Conservation (phyloP, 1,140 invertebrate genomes). For the Heliconius nattereri region DNA sequence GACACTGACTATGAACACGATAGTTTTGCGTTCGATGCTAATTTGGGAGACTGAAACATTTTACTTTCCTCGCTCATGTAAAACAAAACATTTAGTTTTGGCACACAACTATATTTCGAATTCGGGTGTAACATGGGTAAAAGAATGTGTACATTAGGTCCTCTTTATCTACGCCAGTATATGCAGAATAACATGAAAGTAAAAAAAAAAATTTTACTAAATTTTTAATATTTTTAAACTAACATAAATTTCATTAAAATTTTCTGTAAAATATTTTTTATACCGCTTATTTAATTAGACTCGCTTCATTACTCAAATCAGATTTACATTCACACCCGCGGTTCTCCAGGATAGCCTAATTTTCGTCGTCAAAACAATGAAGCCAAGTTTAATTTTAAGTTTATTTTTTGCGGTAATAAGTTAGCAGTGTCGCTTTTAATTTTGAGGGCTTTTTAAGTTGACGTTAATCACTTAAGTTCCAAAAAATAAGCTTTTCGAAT, state of each 20-base stretch:
- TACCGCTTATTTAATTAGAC: conserved; percentile 53
- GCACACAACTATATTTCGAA: too few relatives aligned
- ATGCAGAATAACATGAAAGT: too few relatives aligned
- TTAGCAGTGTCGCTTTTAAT: conserved; percentile 30
- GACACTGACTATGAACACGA: too few relatives aligned
- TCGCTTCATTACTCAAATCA: conserved; percentile 69
- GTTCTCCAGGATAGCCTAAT: conserved; percentile 56
- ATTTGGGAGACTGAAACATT: too few relatives aligned
- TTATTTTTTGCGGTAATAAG: conserved; percentile 28
- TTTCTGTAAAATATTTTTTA: background rate
- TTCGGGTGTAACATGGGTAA: too few relatives aligned
- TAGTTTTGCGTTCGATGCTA: too few relatives aligned
- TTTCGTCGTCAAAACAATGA: conserved; percentile 33
- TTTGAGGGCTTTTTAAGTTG: conserved; percentile 23
- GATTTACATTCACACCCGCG: conserved; percentile 63
- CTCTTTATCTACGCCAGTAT: too few relatives aligned
- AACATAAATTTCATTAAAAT: background rate
- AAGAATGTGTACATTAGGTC: too few relatives aligned
- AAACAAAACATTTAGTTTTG: too few relatives aligned
- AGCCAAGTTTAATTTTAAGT: conserved; percentile 21
- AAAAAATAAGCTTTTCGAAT: conserved; percentile 36
- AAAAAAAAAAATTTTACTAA: background rate
- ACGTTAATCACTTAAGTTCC: conserved; percentile 20
- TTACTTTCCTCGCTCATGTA: too few relatives aligned
- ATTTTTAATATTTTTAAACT: background rate